Conservation (phyloP, 2,888 invertebrate species). For the Alentia gelatinosa region DNA sequence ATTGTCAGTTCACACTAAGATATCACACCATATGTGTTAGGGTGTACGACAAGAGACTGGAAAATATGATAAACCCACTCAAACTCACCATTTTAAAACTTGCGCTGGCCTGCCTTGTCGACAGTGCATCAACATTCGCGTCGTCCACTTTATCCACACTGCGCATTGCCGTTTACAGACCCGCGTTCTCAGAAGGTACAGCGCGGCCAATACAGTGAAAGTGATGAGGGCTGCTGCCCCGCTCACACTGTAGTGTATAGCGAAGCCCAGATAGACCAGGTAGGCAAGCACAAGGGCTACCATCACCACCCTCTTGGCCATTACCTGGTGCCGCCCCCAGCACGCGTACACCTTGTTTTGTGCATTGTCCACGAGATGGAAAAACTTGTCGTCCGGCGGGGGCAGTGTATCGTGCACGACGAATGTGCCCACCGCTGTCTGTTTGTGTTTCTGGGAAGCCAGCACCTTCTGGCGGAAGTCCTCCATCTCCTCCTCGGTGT, state of each 20-base stretch:
- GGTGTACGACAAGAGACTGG: no score
- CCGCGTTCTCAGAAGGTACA: neutral
- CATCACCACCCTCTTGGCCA: neutral
- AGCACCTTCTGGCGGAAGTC: neutral
- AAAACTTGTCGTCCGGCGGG: slow-evolving; percentile 28
- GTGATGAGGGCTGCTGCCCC: slow-evolving; percentile 14
- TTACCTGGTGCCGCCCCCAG: neutral
- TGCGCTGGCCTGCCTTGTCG: neutral
- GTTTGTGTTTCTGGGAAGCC: neutral
- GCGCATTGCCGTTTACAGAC: neutral
- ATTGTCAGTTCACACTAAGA: no score
- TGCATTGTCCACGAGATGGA: neutral
- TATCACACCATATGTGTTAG: no score
- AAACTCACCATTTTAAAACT: slow-evolving; percentile 40
- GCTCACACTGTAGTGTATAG: slow-evolving; percentile 32
- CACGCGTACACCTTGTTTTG: slow-evolving; percentile 20
- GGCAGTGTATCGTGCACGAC: neutral
- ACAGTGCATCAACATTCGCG: no score
- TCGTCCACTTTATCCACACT: neutral
- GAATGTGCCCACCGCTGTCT: neutral
- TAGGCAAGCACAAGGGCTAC: neutral
- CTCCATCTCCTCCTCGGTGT: neutral
- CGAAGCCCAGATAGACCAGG: slow-evolving; percentile 52
- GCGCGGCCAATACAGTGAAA: neutral
- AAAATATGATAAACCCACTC: no score